Evolutionary conservation across 2,888 invertebrate species (phyloP), one percentile per base, ranked within the genome.

Genomic region (Horisme vitalbata): DNA sequence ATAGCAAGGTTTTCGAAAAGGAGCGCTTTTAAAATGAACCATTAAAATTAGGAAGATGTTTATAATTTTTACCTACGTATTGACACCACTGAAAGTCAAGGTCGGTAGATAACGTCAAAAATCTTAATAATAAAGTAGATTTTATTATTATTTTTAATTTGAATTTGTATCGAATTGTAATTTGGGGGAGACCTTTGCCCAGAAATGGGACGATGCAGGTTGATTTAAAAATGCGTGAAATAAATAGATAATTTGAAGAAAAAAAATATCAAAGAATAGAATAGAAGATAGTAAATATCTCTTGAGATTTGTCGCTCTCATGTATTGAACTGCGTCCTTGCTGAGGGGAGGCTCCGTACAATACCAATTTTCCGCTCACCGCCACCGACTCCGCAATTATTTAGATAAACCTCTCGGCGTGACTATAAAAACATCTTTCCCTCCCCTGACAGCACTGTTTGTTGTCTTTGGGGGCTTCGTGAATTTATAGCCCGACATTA

Each of bases 341-440:
- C 45, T 36, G 30, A 33, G 34, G 54, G 50, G 53, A 47, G 48
- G 48, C 45, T 59, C 51, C 69, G 69, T 65, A 74, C 78, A 75
- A 83, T 80, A 80, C 80, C 89, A 89, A 89, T 89, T 89, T 89
- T 88, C 85, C 89, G 89, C 79, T 85, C 82, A 71, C 84, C 85
- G 88, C 85, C 88, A 80, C 84, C 83, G 84, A 83, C 82, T 85
- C 80, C 79, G 82, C 89, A 89, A 88, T 89, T 88, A 89, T 88
- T 88, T 87, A 88, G 88, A 87, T 88, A 88, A 88, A 88, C 87
- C 87, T 87, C 86, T 85, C 84, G 83, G 83, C 85, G 84, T 83
- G 83, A 86, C 86, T 86, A 84, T 85, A 87, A 88, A 88, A 88
- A 87, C 86, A 87, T 86, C 86, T 85, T 84, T 83, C 84, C 82